Base-by-base conservation (phyloP, 2,888 invertebrate species). In the Heliconius hortense region DNA sequence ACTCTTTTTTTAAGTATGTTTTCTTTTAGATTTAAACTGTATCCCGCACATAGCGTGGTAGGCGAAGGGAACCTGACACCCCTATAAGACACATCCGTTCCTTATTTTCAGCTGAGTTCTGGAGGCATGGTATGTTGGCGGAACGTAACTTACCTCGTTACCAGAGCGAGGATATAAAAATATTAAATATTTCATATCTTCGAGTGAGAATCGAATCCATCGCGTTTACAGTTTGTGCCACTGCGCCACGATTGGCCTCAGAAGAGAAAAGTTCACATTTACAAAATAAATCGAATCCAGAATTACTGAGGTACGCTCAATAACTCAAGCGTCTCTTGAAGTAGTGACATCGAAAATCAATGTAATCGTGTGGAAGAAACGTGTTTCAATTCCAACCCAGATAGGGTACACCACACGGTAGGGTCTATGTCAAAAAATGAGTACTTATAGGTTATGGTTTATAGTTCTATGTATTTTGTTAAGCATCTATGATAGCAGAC, bases 301-400 rank as follows among this genome's bases (percentile, higher is more conserved):
- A 35, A 64, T 64, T 39, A 64, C 64, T 21, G n/a, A 5, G 39
- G 4, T 26, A 60, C 60, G 11, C 35, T 64, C 64, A 35, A 64
- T 39, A 64, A 39, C 35, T 64, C n/a, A 1, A 62, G 28, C 28
- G 28, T n/a, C 31, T 63, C 64, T 13, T 35, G 35, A 35, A 64
- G 35, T 35, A 63, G 62, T 35, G 63, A n/a, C 63, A 64, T 5
- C 39, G 35, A 39, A 64, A 64, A 64, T 64, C 64, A 35, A 64
- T 35, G 63, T 64, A 64, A 64, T 64, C 64, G 64, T 24, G 64
- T 39, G 39, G 64, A 64, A 64, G 39, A 35, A 64, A 64, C 64
- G 64, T 64, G 64, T 64, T 64, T 39, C 64, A 35, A 64, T 64
- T 64, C 5, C 35, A 64, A 64, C n/a, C n/a, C 39, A 4, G n/a